Base-by-base conservation (phyloP, 2,888 invertebrate species). In the Melinaea menophilus region DNA sequence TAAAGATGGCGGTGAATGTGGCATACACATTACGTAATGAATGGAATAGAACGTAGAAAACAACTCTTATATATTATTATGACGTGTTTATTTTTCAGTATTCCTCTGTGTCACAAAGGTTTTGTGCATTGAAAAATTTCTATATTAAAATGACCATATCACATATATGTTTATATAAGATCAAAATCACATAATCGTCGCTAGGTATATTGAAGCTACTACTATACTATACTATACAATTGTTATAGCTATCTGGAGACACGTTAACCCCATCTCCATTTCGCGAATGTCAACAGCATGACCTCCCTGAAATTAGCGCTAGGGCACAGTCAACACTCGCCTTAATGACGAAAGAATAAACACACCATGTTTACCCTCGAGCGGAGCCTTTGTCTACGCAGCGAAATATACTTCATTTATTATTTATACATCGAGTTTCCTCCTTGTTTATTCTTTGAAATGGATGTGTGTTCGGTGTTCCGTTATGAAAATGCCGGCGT, bases 331-430 rank as follows among this genome's bases (percentile, higher is more conserved):
- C 84, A 82, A 84, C 87, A 86, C 87, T 87, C 81, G 81, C 78
- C 81, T 81, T 89, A 89, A 90, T 88, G 88, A 89, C 84, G 85
- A 78, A 79, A 84, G 84, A 85, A 86, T 84, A 88, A 89, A 89
- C 88, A 89, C 75, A 64, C 71, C 76, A 71, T 85, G 84, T 86
- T 88, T 86, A 81, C 84, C 73, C 74, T 72, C 74, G 68, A 73
- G 78, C 80, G 82, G 81, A 72, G 78, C 79, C 84, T 86, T 88
- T 88, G 88, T 88, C 87, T 87, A 83, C 82, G 80, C 84, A 81
- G 82, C 80, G 78, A 86, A 86, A 86, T 86, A 86, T 83, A 84
- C 84, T 79, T 84, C 84, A 85, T 88, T 86, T 85, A 88, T 88
- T 88, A 88, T 89, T 87, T 88, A 88, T 87, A 86, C 88, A 85